Percentiles rank a stretch among this genome's conserved stretches.
Evolutionary conservation across 2,113 vertebrate species (phyloP).

Genomic region (Chinchilla lanigera): DNA sequence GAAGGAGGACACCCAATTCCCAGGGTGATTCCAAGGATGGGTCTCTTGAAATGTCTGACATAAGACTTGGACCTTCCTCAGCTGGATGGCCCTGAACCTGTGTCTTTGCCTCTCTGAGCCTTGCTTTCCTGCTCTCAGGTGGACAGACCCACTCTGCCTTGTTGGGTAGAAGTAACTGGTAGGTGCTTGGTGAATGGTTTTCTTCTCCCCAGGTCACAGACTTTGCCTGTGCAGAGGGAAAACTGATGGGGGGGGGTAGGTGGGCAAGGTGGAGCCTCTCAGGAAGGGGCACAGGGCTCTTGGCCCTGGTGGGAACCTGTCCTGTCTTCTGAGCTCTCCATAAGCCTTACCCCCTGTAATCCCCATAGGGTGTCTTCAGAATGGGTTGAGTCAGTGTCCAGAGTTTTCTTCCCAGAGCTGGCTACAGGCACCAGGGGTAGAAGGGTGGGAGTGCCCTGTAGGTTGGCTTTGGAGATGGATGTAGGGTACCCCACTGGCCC

Average conservation of each 20-base stretch:
- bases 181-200: neutral
- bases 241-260: rapidly evolving
- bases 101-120: neutral
- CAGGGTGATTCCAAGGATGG: neutral
- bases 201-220: neutral
- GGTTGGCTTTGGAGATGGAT: neutral
- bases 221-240: neutral
- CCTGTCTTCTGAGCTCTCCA: rapidly evolving
- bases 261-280: neutral
- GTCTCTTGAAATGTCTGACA: neutral
- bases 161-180: neutral
- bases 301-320: neutral
- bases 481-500: no score
- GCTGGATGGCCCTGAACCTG: neutral
- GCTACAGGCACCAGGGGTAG: rapidly evolving
- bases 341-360: neutral
- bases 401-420: neutral
- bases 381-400: neutral
- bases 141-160: neutral
- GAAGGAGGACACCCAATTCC: neutral
- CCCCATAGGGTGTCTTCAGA: rapidly evolving
- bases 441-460: neutral
- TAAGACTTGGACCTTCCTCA: no score
- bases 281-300: neutral
- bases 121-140: neutral